Percentiles rank a stretch among this genome's conserved stretches.
Evolutionary conservation across 2,797 vertebrate genomes (phyloP).

Genomic region (Silurus aristotelis): DNA sequence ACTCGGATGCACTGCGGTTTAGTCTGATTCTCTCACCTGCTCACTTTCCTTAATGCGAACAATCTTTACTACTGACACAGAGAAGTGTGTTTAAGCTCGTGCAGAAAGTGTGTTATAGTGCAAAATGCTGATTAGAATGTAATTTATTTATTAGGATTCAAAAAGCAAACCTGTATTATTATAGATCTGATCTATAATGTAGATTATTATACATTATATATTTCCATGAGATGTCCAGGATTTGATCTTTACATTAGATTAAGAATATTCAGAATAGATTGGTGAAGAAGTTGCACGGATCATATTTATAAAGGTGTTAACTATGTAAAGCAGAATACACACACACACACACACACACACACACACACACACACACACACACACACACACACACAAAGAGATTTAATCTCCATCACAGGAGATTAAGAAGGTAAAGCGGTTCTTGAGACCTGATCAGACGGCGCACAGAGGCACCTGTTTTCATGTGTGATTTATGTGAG

Average conservation of each 20-base stretch:
- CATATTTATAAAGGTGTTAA: not conserved
- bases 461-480: slow-evolving; percentile 31
- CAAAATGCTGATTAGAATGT: not conserved
- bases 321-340: not conserved
- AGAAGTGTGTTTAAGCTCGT: not conserved
- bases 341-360: no score
- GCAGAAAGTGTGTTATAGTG: not conserved
- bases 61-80: no score
- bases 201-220: no score
- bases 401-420: slow-evolving; percentile 1
- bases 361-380: no score
- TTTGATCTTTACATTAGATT: no score
- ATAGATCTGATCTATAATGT: no score
- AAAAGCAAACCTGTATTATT: no score
- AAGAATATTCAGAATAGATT: no score
- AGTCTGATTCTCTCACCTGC: no score
- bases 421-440: not conserved
- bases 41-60: not conserved
- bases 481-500: slow-evolving; percentile 18
- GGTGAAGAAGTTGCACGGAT: not conserved
- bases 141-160: no score
- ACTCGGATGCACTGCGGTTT: not conserved
- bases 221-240: no score
- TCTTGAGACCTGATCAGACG: not conserved
- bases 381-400: not conserved